phyloP scores from a whole-genome alignment of 2,797 vertebrate species.

The Steatocranus sp. region DNA sequence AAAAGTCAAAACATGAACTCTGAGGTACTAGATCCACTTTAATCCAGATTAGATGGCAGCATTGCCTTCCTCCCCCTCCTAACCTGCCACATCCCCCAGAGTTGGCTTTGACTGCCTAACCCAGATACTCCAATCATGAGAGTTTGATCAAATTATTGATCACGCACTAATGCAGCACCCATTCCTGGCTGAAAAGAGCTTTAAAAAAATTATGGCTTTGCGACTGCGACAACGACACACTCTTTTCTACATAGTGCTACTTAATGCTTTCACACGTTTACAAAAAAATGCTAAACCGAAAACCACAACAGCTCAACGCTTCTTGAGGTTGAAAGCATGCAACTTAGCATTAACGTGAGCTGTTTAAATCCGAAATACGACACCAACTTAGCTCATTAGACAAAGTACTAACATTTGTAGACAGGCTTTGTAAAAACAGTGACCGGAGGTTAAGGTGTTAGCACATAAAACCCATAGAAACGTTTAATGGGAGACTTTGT shows the following conservation, averaged over 20 bases:
- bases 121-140: not conserved
- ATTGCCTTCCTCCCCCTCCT: slow-evolving; percentile 15
- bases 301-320: not conserved
- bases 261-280: not conserved
- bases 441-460: fast-evolving
- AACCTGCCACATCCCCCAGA: slow-evolving; percentile 9
- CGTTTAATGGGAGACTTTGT: slow-evolving; percentile 3
- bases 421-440: not conserved
- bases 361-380: slow-evolving; percentile 9
- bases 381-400: not conserved
- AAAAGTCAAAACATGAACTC: slow-evolving; percentile 44
- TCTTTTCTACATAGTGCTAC: not conserved
- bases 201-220: not conserved
- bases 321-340: not conserved
- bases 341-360: slow-evolving; percentile 19
- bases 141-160: slow-evolving; percentile 28
- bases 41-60: slow-evolving; percentile 60
- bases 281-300: not conserved
- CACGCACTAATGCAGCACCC: not conserved
- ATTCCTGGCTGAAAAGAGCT: not conserved
- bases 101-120: not conserved
- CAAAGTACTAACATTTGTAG: not conserved
- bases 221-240: not conserved
- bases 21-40: slow-evolving; percentile 40
- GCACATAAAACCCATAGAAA: not conserved